Conservation (phyloP, 1,140 invertebrate genomes). For the Drosophila navojoa region DNA sequence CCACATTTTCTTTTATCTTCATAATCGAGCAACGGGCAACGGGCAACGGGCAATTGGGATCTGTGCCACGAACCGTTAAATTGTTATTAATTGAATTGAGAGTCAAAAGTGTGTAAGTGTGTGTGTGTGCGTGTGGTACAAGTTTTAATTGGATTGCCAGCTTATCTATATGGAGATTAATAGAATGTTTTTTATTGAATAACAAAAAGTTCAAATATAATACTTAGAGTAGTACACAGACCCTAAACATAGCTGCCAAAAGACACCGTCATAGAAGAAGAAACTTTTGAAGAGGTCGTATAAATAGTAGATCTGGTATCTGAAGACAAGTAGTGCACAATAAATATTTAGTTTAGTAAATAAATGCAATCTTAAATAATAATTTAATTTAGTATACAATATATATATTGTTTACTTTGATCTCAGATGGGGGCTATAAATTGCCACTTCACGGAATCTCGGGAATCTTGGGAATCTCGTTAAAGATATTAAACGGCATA, state of each 20-base stretch:
- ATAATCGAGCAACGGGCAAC: constrained; percentile 22
- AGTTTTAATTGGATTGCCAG: constrained; percentile 72
- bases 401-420: no score
- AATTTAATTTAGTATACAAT: no score
- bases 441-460: no score
- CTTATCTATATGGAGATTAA: constrained; percentile 39
- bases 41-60: not conserved
- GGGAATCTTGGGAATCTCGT: not conserved
- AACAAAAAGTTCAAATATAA: not conserved
- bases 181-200: constrained; percentile 4
- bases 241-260: no score
- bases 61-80: constrained; percentile 60
- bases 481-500: not conserved
- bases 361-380: no score
- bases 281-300: no score
- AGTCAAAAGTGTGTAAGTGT: constrained; percentile 56
- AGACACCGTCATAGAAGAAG: no score
- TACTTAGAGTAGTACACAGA: no score
- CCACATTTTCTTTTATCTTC: constrained; percentile 62
- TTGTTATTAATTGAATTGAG: constrained; percentile 83
- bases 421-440: no score
- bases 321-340: no score
- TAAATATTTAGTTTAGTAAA: no score
- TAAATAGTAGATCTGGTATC: no score
- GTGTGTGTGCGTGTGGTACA: constrained; percentile 15